A percentile compares a stretch with the other conserved stretches of the same genome.
These are phyloP conservation scores for Tachycineta bicolor DNA, from an alignment of 2,113 vertebrate genomes.

Conservation along the genomic window DNA sequence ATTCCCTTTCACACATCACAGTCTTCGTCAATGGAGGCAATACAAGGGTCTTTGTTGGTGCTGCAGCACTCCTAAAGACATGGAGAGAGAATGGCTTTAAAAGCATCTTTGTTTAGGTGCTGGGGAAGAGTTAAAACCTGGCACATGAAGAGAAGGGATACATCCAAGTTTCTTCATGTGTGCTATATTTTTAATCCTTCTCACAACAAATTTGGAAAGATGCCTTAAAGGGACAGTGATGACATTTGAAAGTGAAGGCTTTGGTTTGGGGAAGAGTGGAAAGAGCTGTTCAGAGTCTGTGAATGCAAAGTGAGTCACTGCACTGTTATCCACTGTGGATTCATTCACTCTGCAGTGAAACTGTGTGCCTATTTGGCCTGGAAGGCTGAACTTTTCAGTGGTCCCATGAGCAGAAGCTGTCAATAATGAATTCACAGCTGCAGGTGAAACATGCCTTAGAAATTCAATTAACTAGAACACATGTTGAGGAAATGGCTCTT, in stretches of 20 bases:
- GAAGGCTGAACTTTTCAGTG: slow-evolving; percentile 14
- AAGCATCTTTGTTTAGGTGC: background rate
- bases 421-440: slow-evolving; percentile 52
- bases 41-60: background rate
- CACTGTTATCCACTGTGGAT: slow-evolving; percentile 47
- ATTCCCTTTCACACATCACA: background rate
- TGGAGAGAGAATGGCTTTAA: background rate
- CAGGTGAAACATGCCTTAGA: slow-evolving; percentile 54
- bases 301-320: slow-evolving; percentile 46
- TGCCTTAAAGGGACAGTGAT: background rate
- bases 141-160: background rate
- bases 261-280: background rate
- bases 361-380: slow-evolving; percentile 4
- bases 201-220: background rate
- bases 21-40: background rate
- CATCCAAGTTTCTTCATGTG: background rate
- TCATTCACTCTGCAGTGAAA: slow-evolving; percentile 38
- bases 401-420: slow-evolving; percentile 14
- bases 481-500: slow-evolving; percentile 14
- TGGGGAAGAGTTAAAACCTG: background rate
- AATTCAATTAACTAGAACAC: slow-evolving; percentile 48
- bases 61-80: background rate
- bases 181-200: background rate
- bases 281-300: background rate
- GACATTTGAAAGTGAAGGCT: background rate